Percentiles rank a stretch among this genome's conserved stretches.
Conservation (phyloP, 23 tunicate species). For the Aplidium turbinatum region DNA sequence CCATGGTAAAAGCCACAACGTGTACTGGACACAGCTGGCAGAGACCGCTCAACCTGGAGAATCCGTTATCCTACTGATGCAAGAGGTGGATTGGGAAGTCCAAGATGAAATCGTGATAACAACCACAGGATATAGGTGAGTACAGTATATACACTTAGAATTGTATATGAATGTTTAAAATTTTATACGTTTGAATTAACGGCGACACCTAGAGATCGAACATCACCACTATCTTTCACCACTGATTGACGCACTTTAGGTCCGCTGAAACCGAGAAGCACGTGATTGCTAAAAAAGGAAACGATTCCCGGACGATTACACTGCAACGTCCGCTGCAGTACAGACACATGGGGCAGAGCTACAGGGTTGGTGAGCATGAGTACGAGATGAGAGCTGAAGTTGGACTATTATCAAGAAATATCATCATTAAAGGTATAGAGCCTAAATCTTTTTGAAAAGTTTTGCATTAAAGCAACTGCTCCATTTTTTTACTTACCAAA, state of each 20-base stretch:
- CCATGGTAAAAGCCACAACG: constrained; percentile 42
- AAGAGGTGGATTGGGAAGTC: constrained; percentile 72
- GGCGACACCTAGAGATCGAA: background rate
- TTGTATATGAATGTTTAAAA: too few relatives aligned
- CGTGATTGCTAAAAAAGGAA: constrained; percentile 34
- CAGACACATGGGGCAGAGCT: constrained; percentile 54
- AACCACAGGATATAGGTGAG: constrained; percentile 85
- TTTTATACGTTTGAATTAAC: background rate
- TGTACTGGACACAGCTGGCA: constrained; percentile 62
- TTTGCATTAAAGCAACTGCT: too few relatives aligned
- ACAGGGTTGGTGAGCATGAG: background rate
- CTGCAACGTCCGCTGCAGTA: constrained; percentile 36
- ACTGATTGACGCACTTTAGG: constrained; percentile 22
- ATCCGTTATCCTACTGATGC: constrained; percentile 27
- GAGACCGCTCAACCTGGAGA: constrained; percentile 63
- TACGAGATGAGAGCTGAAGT: constrained; percentile 84
- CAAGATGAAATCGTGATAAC: constrained; percentile 92
- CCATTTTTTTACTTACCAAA: too few relatives aligned
- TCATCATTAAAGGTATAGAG: constrained; percentile 60
- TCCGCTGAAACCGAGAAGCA: constrained; percentile 62
- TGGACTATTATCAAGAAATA: constrained; percentile 78
- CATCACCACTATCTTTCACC: too few relatives aligned
- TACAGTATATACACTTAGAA: too few relatives aligned
- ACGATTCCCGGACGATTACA: constrained; percentile 40
- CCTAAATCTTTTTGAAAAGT: too few relatives aligned